These are phyloP conservation scores for Beaufortia kweichowensis DNA, from an alignment of 2,113 vertebrate species.

Conservation along the genomic window DNA sequence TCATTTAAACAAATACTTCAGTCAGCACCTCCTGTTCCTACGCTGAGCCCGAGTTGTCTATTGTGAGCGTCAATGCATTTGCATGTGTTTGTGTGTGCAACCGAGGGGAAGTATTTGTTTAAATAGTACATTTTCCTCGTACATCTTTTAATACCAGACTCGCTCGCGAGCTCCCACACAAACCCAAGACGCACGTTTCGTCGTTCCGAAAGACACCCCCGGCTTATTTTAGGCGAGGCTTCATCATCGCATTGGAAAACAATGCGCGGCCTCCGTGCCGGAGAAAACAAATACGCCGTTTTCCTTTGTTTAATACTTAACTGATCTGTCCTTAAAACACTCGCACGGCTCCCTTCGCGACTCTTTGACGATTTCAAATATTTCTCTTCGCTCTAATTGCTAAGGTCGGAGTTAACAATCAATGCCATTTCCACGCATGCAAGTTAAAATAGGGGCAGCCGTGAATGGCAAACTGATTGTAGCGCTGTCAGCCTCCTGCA, in stretches of 20 bases:
- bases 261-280: neutral
- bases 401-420: conserved; percentile 84
- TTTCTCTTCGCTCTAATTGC: conserved; percentile 96
- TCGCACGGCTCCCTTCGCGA: conserved; percentile 92
- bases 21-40: conserved; percentile 82
- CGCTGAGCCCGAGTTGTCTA: conserved; percentile 77
- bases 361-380: conserved; percentile 98
- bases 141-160: conserved; percentile 69
- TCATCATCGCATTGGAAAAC: conserved; percentile 2
- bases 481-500: conserved; percentile 99
- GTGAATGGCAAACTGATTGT: conserved; percentile 99
- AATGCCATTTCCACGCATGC: conserved; percentile 87
- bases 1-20: conserved; percentile 86
- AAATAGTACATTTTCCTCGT: conserved; percentile 43
- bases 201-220: conserved; percentile 5
- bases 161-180: conserved; percentile 68
- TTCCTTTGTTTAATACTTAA: conserved; percentile 58
- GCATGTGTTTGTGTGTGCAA: conserved; percentile 59
- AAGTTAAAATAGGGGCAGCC: conserved; percentile 96
- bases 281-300: conserved; percentile 13
- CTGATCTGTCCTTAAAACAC: conserved; percentile 74
- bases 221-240: neutral
- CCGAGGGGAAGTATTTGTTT: conserved; percentile 50
- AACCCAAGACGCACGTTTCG: conserved; percentile 8
- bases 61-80: conserved; percentile 68